Evolutionary conservation across 1,140 invertebrate species (phyloP).

Genomic region (Pinna nobilis): DNA sequence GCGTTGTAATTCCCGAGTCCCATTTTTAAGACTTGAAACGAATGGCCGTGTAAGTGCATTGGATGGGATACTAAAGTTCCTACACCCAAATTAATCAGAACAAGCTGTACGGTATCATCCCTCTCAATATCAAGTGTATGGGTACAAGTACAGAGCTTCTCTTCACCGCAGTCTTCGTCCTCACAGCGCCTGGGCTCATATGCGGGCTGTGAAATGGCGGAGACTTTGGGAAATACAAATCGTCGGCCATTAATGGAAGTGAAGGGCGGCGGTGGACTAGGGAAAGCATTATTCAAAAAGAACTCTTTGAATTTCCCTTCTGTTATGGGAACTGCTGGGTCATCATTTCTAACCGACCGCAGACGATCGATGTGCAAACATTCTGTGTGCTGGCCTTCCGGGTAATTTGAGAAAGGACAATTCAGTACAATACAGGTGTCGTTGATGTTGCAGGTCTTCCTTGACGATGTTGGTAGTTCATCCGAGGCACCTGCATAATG

Average conservation of each 20-base stretch:
- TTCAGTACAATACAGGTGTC: constrained; percentile 46
- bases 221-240: constrained; percentile 32
- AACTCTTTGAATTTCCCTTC: constrained; percentile 40
- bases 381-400: constrained; percentile 2
- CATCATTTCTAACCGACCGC: background rate
- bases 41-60: constrained; percentile 85
- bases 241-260: constrained; percentile 34
- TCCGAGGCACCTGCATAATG: constrained; percentile 81
- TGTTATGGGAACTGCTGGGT: background rate
- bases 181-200: constrained; percentile 18
- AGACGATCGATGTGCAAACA: constrained; percentile 38
- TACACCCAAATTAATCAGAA: constrained; percentile 75
- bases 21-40: constrained; percentile 81
- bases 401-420: constrained; percentile 44
- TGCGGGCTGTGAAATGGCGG: constrained; percentile 42
- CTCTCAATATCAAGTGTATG: constrained; percentile 34
- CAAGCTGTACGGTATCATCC: constrained; percentile 46
- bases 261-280: background rate
- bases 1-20: constrained; percentile 57
- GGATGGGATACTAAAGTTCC: constrained; percentile 79
- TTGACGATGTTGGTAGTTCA: constrained; percentile 61
- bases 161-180: constrained; percentile 39
- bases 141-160: constrained; percentile 36
- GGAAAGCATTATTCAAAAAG: constrained; percentile 51
- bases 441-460: constrained; percentile 12